Percentiles rank a stretch among this genome's conserved stretches.
phyloP scores from a whole-genome alignment of 1,140 invertebrate species.

The Eciton burchellii region DNA sequence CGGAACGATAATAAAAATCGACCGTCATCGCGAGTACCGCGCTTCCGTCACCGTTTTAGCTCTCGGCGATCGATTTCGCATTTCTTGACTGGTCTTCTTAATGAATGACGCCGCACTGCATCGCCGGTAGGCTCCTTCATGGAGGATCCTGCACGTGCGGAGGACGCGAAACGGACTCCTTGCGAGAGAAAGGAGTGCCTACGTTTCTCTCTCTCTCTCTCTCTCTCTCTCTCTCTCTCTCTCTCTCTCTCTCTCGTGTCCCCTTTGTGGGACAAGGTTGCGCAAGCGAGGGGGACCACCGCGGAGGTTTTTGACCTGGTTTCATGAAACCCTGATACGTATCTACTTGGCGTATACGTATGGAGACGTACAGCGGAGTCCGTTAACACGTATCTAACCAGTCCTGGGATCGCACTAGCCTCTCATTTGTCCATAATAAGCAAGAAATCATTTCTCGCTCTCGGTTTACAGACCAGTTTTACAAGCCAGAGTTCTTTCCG shows the following conservation, averaged over 20 bases:
- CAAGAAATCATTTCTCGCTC: neutral
- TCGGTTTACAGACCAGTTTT: neutral
- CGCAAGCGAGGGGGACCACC: constrained; percentile 9
- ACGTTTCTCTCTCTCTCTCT: too few species aligned
- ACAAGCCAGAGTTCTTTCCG: neutral
- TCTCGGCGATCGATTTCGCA: neutral
- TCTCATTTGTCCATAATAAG: neutral
- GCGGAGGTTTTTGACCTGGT: constrained; percentile 52
- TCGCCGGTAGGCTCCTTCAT: neutral
- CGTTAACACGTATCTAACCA: neutral
- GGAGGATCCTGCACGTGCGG: constrained; percentile 9
- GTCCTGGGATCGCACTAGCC: neutral
- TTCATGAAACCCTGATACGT: constrained; percentile 34
- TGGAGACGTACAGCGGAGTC: neutral
- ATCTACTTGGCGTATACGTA: neutral
- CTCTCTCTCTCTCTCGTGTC: constrained; percentile 13
- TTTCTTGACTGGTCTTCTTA: neutral
- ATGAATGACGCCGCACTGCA: neutral
- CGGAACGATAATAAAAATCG: neutral
- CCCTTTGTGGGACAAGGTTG: constrained; percentile 58
- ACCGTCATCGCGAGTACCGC: neutral
- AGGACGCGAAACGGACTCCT: constrained; percentile 23
- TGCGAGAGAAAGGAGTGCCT: constrained; percentile 34
- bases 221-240: too few species aligned
- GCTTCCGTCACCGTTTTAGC: neutral